Evolutionary conservation across 2,888 invertebrate species (phyloP).

Genomic region (Portevinia maculata): DNA sequence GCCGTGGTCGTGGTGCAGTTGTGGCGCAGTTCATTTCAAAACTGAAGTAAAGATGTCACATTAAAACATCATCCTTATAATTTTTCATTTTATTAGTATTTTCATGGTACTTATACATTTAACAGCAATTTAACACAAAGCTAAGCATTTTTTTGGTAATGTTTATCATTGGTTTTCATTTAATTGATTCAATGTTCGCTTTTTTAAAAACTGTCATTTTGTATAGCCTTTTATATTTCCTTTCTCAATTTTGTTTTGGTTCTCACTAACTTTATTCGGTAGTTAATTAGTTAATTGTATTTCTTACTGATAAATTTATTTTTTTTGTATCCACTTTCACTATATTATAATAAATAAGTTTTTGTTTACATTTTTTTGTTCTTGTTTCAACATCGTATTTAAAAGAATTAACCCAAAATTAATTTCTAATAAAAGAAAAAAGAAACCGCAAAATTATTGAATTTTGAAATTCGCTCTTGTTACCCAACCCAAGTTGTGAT

Average conservation of each 20-base stretch:
- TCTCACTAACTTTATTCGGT: conserved; percentile 69
- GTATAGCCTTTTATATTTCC: conserved; percentile 54
- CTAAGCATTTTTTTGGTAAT: conserved; percentile 79
- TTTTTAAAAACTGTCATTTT: conserved; percentile 37
- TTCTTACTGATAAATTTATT: conserved; percentile 63
- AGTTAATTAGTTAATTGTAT: conserved; percentile 60
- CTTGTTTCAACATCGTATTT: conserved; percentile 46
- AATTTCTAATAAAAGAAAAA: conserved; percentile 20
- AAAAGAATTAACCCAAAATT: conserved; percentile 8
- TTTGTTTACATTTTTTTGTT: conserved; percentile 41
- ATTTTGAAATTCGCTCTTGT: conserved; percentile 25
- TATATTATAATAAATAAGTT: conserved; percentile 59
- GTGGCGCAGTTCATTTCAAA: too few species aligned
- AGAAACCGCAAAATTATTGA: conserved; percentile 17
- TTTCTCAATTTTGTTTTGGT: conserved; percentile 52
- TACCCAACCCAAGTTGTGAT: not conserved
- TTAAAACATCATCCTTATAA: too few species aligned
- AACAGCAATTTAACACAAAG: conserved; percentile 83
- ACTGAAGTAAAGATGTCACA: too few species aligned
- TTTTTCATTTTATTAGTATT: conserved; percentile 74
- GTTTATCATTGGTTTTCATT: conserved; percentile 69
- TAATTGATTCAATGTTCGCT: conserved; percentile 73
- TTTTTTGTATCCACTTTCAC: conserved; percentile 50
- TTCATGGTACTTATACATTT: conserved; percentile 81
- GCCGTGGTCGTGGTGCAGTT: too few species aligned